Conservation (phyloP, 1,140 invertebrate genomes). For the Pristionchus pacificus region DNA sequence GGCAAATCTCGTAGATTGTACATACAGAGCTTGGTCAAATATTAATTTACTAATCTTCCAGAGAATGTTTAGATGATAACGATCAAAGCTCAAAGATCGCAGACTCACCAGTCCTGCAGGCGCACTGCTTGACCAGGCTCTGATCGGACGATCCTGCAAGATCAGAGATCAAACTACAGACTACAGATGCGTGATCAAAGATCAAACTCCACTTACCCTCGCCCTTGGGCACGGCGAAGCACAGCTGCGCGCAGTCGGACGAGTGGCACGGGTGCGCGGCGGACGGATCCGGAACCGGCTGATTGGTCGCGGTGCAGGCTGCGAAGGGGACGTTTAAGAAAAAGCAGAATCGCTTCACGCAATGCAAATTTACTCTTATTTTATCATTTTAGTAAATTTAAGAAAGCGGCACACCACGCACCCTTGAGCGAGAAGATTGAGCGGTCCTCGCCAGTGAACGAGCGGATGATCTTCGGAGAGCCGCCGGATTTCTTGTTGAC, state of each 20-base stretch:
- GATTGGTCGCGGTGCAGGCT: conserved; percentile 49
- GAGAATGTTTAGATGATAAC: too few relatives aligned
- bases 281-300: conserved; percentile 48
- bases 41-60: too few relatives aligned
- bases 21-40: too few relatives aligned
- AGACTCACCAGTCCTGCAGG: conserved; percentile 82
- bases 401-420: neutral
- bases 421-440: conserved; percentile 14
- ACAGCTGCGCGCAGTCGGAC: conserved; percentile 82
- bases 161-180: conserved; percentile 24
- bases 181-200: neutral
- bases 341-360: neutral
- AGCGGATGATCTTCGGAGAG: neutral
- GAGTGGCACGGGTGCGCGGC: conserved; percentile 51
- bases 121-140: conserved; percentile 66
- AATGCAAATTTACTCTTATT: too few relatives aligned
- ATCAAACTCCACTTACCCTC: neutral
- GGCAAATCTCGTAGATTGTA: too few relatives aligned
- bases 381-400: neutral
- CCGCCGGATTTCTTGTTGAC: neutral
- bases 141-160: conserved; percentile 14
- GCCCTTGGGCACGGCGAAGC: conserved; percentile 67
- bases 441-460: conserved; percentile 3
- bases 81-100: too few relatives aligned
- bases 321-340: conserved; percentile 8